phyloP scores from a whole-genome alignment of 35 echinoderm and acorn worm species.

The Lytechinus pictus region DNA sequence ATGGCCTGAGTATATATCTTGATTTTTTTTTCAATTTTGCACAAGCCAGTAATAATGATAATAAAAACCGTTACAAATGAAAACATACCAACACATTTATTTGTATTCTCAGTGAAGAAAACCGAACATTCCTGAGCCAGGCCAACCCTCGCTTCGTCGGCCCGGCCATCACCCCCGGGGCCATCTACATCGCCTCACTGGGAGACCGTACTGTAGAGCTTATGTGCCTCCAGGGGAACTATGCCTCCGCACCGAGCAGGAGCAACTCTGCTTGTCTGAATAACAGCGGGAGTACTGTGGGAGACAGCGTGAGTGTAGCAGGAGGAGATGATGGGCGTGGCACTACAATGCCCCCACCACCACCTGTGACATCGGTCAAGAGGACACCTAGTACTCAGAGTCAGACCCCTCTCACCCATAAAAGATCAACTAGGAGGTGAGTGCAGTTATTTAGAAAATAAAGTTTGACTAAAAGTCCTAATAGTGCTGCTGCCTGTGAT shows the following conservation, averaged over 20 bases:
- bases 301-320: constrained; percentile 14
- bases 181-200: constrained; percentile 78
- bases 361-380: neutral
- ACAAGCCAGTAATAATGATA: too few species aligned
- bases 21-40: too few species aligned
- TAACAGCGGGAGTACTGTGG: neutral
- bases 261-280: neutral
- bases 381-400: neutral
- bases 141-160: constrained; percentile 88
- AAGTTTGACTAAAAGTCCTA: too few species aligned
- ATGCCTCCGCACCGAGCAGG: neutral
- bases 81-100: too few species aligned
- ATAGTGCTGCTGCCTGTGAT: too few species aligned
- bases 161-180: constrained; percentile 69
- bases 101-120: constrained; percentile 29
- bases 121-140: constrained; percentile 82
- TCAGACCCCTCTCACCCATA: neutral
- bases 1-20: too few species aligned
- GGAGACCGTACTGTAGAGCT: constrained; percentile 72
- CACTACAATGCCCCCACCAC: neutral
- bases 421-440: constrained; percentile 19
- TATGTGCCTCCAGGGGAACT: constrained; percentile 86
- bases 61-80: too few species aligned
- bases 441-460: too few species aligned
- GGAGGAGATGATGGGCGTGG: neutral